phyloP scores from a whole-genome alignment of 2,113 vertebrate species.

The Solea senegalensis region DNA sequence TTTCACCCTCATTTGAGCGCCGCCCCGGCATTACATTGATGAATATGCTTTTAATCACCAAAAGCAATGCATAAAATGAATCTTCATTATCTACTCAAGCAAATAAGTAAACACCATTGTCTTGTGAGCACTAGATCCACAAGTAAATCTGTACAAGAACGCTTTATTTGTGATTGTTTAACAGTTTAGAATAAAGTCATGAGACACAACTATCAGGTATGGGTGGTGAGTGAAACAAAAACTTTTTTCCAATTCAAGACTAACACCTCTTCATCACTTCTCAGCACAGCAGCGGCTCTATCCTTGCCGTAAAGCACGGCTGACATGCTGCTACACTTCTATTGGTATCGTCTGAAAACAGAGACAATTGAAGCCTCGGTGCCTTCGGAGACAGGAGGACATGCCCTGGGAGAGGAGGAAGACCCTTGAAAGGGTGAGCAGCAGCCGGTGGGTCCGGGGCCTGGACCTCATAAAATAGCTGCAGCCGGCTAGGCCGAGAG shows the following conservation, averaged over 20 bases:
- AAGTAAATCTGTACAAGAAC: slow-evolving; percentile 33
- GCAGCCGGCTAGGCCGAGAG: slow-evolving; percentile 61
- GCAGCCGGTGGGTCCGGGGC: slow-evolving; percentile 67
- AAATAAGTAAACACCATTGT: slow-evolving; percentile 45
- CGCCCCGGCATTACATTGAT: slow-evolving; percentile 73
- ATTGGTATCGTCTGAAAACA: slow-evolving; percentile 24
- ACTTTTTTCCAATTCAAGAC: not conserved
- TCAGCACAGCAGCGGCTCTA: not conserved
- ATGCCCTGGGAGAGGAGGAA: slow-evolving; percentile 52
- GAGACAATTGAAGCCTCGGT: slow-evolving; percentile 18
- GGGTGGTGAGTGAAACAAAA: not conserved
- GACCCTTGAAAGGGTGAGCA: slow-evolving; percentile 60
- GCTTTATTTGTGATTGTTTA: slow-evolving; percentile 14
- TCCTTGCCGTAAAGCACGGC: slow-evolving; percentile 2
- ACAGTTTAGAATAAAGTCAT: too few species aligned
- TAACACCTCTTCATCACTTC: not conserved
- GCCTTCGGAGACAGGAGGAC: slow-evolving; percentile 46
- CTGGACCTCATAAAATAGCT: slow-evolving; percentile 85
- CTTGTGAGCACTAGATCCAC: slow-evolving; percentile 31
- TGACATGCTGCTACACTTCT: slow-evolving; percentile 1
- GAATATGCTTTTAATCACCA: slow-evolving; percentile 78
- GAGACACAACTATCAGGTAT: not conserved
- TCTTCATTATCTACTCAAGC: slow-evolving; percentile 71
- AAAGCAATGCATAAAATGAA: slow-evolving; percentile 75
- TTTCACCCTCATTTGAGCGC: slow-evolving; percentile 73